These are phyloP conservation scores for Odontocerum albicorne DNA, from an alignment of 2,888 invertebrate species.

Conservation along the genomic window DNA sequence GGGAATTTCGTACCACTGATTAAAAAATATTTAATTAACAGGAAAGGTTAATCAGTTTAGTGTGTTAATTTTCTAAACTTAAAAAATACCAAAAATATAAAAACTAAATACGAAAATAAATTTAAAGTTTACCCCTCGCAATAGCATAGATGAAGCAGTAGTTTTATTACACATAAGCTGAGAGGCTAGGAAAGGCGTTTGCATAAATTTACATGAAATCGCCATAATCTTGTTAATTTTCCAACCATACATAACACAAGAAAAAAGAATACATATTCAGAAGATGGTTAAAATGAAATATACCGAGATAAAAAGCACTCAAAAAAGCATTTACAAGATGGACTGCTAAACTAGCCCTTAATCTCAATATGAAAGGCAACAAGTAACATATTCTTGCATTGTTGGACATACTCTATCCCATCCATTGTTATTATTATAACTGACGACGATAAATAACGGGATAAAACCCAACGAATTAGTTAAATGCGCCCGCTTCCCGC, in stretches of 20 bases:
- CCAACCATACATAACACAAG: conserved; percentile 23
- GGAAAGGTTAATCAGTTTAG: too few relatives aligned
- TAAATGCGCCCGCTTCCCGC: conserved; percentile 30
- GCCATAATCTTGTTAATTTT: conserved; percentile 20
- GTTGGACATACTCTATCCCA: conserved; percentile 17
- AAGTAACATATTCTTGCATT: conserved; percentile 7
- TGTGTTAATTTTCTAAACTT: too few relatives aligned
- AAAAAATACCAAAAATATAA: too few relatives aligned
- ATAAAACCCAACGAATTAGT: conserved; percentile 37
- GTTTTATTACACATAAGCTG: too few relatives aligned
- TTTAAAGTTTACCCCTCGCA: too few relatives aligned
- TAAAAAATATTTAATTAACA: too few relatives aligned
- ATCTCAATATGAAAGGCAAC: conserved; percentile 2
- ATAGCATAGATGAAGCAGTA: too few relatives aligned
- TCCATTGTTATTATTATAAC: conserved; percentile 31
- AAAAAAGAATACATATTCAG: too few relatives aligned
- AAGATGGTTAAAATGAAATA: conserved; percentile 15
- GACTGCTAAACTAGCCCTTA: conserved; percentile 17
- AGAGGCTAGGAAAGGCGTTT: conserved; percentile 6
- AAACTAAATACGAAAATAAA: too few relatives aligned
- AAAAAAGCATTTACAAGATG: conserved; percentile 33
- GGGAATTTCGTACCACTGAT: too few relatives aligned
- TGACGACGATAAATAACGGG: conserved; percentile 35
- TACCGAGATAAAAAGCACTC: conserved; percentile 28
- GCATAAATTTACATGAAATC: conserved; percentile 23